Conservation (phyloP, 1,140 invertebrate species). For the Sarcophaga peregrina region DNA sequence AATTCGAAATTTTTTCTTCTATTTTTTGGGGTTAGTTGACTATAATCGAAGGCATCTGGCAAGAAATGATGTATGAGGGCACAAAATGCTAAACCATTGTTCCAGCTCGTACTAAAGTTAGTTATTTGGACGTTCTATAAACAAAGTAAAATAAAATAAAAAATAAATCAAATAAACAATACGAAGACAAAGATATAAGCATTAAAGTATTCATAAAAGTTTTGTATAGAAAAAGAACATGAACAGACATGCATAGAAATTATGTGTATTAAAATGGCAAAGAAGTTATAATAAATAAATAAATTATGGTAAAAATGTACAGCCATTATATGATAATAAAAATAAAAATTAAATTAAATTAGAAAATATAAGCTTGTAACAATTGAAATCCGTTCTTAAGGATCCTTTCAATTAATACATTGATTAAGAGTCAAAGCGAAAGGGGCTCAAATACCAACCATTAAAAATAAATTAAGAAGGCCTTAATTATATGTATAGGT, state of each 20-base stretch:
- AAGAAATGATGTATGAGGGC: conserved; percentile 96
- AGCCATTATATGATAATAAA: neutral
- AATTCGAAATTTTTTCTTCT: conserved; percentile 94
- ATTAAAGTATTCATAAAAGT: neutral
- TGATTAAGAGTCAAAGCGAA: neutral
- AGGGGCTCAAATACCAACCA: neutral
- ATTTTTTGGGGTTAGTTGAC: conserved; percentile 84
- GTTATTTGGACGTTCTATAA: conserved; percentile 87
- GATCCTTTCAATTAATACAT: neutral
- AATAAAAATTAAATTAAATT: no score
- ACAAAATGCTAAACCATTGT: conserved; percentile 95
- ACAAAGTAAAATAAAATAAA: conserved; percentile 39
- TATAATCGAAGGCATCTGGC: conserved; percentile 95
- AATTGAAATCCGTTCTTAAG: neutral
- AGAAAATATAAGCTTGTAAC: neutral
- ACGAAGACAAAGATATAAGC: neutral
- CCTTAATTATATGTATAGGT: neutral
- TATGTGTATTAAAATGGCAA: neutral
- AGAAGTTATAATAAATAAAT: neutral
- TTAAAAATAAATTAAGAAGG: neutral
- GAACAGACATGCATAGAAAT: no score
- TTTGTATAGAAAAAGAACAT: no score
- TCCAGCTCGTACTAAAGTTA: conserved; percentile 97
- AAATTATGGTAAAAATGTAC: neutral
- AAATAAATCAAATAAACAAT: neutral